Evolutionary conservation across 1,140 invertebrate species (phyloP).

Genomic region (Drosophila insularis): DNA sequence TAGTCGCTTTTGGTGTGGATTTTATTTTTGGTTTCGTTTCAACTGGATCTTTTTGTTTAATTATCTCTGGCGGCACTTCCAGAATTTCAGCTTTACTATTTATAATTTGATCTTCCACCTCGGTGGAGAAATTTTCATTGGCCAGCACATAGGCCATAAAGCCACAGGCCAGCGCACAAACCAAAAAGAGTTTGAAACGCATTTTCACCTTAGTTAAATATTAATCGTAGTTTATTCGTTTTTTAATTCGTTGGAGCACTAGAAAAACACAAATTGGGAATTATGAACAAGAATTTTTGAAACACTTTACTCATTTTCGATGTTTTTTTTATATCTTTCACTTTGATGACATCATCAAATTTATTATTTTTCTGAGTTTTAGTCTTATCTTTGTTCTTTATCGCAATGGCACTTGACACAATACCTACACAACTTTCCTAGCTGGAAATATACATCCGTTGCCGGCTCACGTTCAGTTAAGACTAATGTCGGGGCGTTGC

Average conservation of each 20-base stretch:
- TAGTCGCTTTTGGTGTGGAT: slow-evolving; percentile 20
- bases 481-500: slow-evolving; percentile 78
- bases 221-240: slow-evolving; percentile 26
- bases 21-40: slow-evolving; percentile 26
- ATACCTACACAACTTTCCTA: slow-evolving; percentile 54
- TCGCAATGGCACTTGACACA: slow-evolving; percentile 30
- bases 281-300: background rate
- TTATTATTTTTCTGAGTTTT: background rate
- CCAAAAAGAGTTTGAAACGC: slow-evolving; percentile 79
- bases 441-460: slow-evolving; percentile 75
- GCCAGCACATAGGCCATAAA: slow-evolving; percentile 75
- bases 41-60: slow-evolving; percentile 31
- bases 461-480: slow-evolving; percentile 66
- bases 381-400: slow-evolving; percentile 52
- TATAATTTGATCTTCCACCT: slow-evolving; percentile 63
- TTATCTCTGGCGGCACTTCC: slow-evolving; percentile 5
- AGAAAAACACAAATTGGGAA: slow-evolving; percentile 19
- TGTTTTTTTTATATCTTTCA: slow-evolving; percentile 35
- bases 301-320: slow-evolving; percentile 15
- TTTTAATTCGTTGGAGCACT: slow-evolving; percentile 56
- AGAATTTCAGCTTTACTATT: slow-evolving; percentile 19
- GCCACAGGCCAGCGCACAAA: slow-evolving; percentile 72
- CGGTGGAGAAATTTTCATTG: slow-evolving; percentile 73
- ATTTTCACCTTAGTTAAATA: slow-evolving; percentile 50
- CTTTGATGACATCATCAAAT: slow-evolving; percentile 69